Evolutionary conservation across 2,888 invertebrate genomes (phyloP), one percentile per base, ranked within the genome.

Genomic region (Dascillus cervinus): DNA sequence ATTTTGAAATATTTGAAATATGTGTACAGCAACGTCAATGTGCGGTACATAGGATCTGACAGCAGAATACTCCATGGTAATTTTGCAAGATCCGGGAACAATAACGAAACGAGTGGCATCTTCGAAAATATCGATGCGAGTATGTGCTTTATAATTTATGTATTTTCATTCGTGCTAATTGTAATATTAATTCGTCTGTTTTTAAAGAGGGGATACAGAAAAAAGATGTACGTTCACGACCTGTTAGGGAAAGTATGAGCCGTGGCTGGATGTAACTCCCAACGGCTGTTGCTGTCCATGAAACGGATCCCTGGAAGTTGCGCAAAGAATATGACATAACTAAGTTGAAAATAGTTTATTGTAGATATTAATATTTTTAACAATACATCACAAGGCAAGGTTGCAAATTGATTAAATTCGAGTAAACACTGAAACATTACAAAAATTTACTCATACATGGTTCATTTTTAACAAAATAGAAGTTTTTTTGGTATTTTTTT

Each of bases 101-200:
- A 10, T 22, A 41, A 35, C 15, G 46, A 40, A 32, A 41, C 37
- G 9, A 32, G 27, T 5, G 42, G 43, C 29, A 40, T 57, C 43
- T 50, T 59, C 30, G 48, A 53, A 39, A 51, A 47, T 23, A 43
- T 63, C 25, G 64, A 64, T 53, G 47, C 57, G 50, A 58, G 62
- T 52, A 60, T 64, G 58, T 65, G 60, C 51, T 50, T 64, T 39
- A 50, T 58, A 34, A 38, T 56, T 41, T 55, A 56, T 39, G 78
- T 82, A 53, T 62, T 75, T 50, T 78, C 86, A 62, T 73, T 90
- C 60, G 69, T 82, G 49, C 58, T 86, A 55, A 82, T 85, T 43
- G 77, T 84, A 54, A 74, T 56, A 45, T 46, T 65, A 50, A 62
- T 65, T 40, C 55, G 82, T 55, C 74, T 82, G 62, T 85, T 90